A percentile compares a stretch with the other conserved stretches of the same genome.
phyloP scores from a whole-genome alignment of 2,113 vertebrate species.

The Podarcis cretensis region DNA sequence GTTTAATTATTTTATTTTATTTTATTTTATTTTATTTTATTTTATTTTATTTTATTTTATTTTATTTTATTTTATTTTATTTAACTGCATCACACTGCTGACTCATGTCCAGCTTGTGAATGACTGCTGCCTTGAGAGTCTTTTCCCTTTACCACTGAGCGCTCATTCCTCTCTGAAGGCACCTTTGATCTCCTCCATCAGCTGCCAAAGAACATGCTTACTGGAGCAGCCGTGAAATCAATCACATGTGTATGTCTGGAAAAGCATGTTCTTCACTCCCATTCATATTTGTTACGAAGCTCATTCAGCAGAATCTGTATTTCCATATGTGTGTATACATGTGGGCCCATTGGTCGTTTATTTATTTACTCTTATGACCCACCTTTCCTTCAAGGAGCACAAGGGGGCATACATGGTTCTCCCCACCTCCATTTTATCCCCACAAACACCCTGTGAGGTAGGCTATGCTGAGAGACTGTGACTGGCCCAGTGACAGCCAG shows the following conservation, averaged over 20 bases:
- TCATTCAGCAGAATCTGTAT: neutral
- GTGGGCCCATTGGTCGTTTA: neutral
- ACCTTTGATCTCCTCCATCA: neutral
- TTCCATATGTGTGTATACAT: neutral
- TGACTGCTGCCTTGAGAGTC: neutral
- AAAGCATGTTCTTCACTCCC: neutral
- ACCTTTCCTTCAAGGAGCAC: no score
- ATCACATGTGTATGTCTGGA: neutral
- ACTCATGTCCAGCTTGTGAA: neutral
- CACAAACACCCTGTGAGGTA: no score
- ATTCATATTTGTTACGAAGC: neutral
- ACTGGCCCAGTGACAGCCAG: no score
- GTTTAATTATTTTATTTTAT: no score
- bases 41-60: no score
- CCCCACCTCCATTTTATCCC: no score
- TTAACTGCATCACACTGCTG: neutral
- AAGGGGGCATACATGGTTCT: no score
- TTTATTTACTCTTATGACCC: no score
- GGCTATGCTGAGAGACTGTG: no score
- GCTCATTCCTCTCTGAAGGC: neutral
- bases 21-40: no score
- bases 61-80: no score
- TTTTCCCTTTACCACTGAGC: neutral
- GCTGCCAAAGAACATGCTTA: neutral
- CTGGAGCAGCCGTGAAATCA: neutral